Evolutionary conservation across 2,888 invertebrate genomes (phyloP).

Genomic region (Microchrysa polita): DNA sequence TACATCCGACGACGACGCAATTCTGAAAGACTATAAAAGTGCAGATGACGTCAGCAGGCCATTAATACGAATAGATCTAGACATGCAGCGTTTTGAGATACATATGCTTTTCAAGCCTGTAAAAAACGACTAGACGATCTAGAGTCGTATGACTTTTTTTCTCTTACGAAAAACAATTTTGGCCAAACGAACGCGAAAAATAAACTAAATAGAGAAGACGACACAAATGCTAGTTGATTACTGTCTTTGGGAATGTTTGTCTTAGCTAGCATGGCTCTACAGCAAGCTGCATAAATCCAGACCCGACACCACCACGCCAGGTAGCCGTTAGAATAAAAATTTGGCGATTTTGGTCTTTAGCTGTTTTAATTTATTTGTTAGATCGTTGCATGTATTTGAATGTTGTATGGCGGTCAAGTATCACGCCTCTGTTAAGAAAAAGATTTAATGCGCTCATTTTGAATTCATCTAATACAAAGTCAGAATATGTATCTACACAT

Average conservation of each 20-base stretch:
- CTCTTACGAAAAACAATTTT: neutral
- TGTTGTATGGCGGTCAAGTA: no score
- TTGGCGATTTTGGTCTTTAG: no score
- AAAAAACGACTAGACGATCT: constrained; percentile 5
- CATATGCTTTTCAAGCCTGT: neutral
- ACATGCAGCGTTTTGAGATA: constrained; percentile 11
- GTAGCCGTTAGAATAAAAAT: constrained; percentile 25
- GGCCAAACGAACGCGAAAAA: neutral
- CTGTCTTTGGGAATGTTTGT: constrained; percentile 8
- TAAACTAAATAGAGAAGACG: neutral
- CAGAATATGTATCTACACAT: no score
- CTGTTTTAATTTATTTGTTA: no score
- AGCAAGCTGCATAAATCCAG: neutral
- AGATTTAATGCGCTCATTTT: no score
- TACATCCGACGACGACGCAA: neutral
- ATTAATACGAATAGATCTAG: constrained; percentile 12
- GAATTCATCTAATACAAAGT: no score
- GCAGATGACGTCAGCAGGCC: constrained; percentile 30
- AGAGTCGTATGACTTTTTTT: neutral
- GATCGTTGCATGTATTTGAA: no score
- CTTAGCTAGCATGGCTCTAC: neutral
- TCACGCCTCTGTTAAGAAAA: no score
- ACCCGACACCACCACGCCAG: constrained; percentile 4
- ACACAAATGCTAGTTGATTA: neutral
- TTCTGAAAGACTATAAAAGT: constrained; percentile 9